Evolutionary conservation across 2,113 vertebrate species (phyloP).

Genomic region (Carassius auratus): DNA sequence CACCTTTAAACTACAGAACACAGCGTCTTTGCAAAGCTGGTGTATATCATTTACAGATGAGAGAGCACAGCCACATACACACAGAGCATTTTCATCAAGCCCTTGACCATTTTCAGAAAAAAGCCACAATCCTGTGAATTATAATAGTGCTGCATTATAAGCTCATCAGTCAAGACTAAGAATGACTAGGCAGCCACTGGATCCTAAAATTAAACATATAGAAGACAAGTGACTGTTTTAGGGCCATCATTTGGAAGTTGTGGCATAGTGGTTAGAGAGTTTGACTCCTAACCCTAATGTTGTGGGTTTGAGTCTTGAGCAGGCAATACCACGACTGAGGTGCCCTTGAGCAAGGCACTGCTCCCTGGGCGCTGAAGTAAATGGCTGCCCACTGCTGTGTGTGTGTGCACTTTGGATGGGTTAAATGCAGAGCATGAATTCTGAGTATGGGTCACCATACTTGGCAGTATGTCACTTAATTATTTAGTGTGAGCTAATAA

Average conservation of each 20-base stretch:
- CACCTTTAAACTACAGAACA: background rate
- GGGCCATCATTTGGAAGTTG: background rate
- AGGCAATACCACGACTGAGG: too few species aligned
- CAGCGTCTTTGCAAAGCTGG: background rate
- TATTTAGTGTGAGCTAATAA: background rate
- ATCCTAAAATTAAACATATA: background rate
- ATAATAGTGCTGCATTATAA: background rate
- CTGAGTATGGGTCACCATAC: too few species aligned
- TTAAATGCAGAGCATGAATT: too few species aligned
- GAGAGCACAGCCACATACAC: background rate
- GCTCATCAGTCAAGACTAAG: background rate
- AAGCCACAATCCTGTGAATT: background rate
- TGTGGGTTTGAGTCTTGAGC: too few species aligned
- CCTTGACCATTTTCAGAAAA: background rate
- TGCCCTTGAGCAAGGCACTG: too few species aligned
- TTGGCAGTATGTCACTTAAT: background rate
- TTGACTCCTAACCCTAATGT: too few species aligned
- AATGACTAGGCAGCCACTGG: background rate
- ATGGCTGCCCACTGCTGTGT: too few species aligned
- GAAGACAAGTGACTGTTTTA: background rate
- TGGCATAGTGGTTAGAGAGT: too few species aligned
- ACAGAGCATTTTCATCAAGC: background rate
- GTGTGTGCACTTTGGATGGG: too few species aligned
- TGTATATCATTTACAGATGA: conserved; percentile 12
- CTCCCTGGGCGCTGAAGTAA: too few species aligned